phyloP scores from a whole-genome alignment of 1,140 invertebrate genomes.

The Drosophila fuyamai region DNA sequence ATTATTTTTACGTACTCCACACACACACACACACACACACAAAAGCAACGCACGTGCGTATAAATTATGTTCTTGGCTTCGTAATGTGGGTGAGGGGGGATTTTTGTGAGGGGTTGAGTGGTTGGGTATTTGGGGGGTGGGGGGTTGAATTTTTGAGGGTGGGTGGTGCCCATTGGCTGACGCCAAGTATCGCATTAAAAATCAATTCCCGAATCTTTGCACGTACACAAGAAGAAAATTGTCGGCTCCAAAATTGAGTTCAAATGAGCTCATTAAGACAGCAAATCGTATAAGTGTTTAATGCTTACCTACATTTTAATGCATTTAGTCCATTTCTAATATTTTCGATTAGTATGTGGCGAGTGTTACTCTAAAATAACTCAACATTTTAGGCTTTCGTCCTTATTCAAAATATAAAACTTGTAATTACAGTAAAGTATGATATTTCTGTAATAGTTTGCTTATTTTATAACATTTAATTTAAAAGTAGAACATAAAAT shows the following conservation, averaged over 20 bases:
- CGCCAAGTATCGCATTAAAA: conserved; percentile 70
- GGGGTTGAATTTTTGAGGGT: neutral
- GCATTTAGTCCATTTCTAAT: too few relatives aligned
- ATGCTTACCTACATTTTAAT: too few relatives aligned
- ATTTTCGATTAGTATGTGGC: too few relatives aligned
- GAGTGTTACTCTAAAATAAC: too few relatives aligned
- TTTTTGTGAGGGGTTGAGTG: neutral
- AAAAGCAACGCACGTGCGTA: conserved; percentile 54
- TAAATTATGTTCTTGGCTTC: conserved; percentile 80
- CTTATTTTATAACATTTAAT: too few relatives aligned
- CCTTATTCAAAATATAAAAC: too few relatives aligned
- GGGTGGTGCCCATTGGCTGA: conserved; percentile 17
- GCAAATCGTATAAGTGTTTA: neutral
- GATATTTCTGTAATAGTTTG: too few relatives aligned
- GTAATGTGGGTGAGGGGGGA: conserved; percentile 44
- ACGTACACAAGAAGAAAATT: conserved; percentile 48
- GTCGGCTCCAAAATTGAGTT: conserved; percentile 2
- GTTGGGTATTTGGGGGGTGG: neutral
- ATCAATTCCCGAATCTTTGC: conserved; percentile 77
- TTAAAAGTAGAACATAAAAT: too few relatives aligned
- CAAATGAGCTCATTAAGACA: conserved; percentile 9
- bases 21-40: conserved; percentile 21
- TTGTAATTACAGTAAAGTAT: too few relatives aligned
- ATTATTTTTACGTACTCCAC: conserved; percentile 70
- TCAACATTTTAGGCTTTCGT: too few relatives aligned